Base-by-base conservation (phyloP, 2,888 invertebrate species). In the Argynnis bischoffii region DNA sequence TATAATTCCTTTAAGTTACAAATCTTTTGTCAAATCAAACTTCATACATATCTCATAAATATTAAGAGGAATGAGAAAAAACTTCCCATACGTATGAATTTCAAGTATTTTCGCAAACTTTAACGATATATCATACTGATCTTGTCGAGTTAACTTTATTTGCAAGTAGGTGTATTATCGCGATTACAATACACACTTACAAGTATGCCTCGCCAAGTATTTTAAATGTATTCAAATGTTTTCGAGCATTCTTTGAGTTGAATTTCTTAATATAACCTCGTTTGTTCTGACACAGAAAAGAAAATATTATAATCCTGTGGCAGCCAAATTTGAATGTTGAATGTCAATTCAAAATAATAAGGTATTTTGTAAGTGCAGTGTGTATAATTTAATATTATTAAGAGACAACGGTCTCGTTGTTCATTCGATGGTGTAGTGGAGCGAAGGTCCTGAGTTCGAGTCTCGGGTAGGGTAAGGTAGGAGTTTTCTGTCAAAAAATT, bases 61-160 rank as follows among this genome's bases (percentile, higher is more conserved):
- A 69, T 63, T 63, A 63, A 70, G 53, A 54, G 51, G 41, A 65
- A 56, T 41, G 57, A 53, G 63, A 64, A 66, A 63, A 51, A 66
- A 59, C 64, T 67, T 69, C 72, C 71, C 75, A 77, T 76, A 73
- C 83, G 79, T 80, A 78, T 81, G 80, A n/a, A 59, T 48, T 59
- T 47, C 35, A 41, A 41, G 35, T n/a, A 47, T 48, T 59, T 79
- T 77, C 75, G 71, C 70, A 78, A 85, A 82, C 77, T 84, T 84
- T 79, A 72, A 63, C 63, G 54, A 70, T 70, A 70, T 70, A 66
- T 70, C 69, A 63, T 60, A 41, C 41, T 35, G 54, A 63, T 61
- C 51, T 51, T 51, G 3, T 51, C 31, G n/a, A n/a, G 50, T 35
- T 13, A 35, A 61, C 60, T 67, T 72, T 70, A 72, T 73, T 69